Evolutionary conservation across 2,888 invertebrate genomes (phyloP), one percentile per base, ranked within the genome.

Genomic region (Subacronicta megacephala): DNA sequence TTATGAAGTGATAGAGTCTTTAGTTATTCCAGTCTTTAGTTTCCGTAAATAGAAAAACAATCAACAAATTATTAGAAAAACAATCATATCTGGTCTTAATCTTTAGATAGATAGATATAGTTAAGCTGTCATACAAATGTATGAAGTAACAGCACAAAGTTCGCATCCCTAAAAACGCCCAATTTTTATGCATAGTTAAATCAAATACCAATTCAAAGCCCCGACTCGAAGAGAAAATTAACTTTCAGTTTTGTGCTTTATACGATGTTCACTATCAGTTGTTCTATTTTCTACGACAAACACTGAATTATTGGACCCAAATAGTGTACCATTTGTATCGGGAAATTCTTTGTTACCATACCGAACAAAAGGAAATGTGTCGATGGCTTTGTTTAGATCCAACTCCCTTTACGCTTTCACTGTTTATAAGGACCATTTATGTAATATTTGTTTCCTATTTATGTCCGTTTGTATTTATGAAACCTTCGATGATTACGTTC

Each of bases 271-370:
- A 37, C 43, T 45, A 61, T 68, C 68, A 62, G 56, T 57, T 54
- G 54, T 62, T 51, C 44, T 16, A 15, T 62, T n/a, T n/a, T 53
- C 49, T 16, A 17, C 41, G 13, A 64, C 53, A 54, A 69, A 40
- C 38, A 31, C 50, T 33, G 45, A 70, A 57, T 63, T 68, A 69
- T 69, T 41, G 33, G n/a, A 58, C 58, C 37, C 58, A 52, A 69
- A 69, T 64, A 63, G 62, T 56, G 31, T 20, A 33, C 56, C 23
- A 65, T 65, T 62, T 63, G 64, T 66, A 58, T 69, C 36, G 41
- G 35, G 23, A 31, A 35, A 38, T 66, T 66, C 52, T 69, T 66
- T 69, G 64, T 66, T 68, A 61, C 41, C 62, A 18, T 7, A 36
- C 20, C 13, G 17, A 53, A 71, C 62, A 69, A 69, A 50, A 36